Evolutionary conservation across 1,140 invertebrate genomes (phyloP), one percentile per base, ranked within the genome.

Genomic region (Drosophila bifasciata): DNA sequence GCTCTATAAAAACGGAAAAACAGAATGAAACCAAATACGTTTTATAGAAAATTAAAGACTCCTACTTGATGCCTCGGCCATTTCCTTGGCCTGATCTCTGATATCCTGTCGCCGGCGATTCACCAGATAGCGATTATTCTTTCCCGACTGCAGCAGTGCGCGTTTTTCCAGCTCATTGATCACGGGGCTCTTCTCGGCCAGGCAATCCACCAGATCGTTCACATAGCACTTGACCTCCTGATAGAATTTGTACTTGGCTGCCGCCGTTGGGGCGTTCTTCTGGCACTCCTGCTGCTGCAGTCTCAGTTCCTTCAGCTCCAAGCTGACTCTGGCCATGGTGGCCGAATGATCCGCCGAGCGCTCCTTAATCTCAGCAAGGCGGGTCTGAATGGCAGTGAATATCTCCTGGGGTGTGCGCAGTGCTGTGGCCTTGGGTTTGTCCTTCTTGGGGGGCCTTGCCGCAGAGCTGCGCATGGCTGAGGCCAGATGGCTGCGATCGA

Each of bases 141-240:
- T 94, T 11, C 94, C 94, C 83, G 96, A 95, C 32, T 98, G 86
- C 50, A 94, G 93, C 66, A 97, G 83, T 86, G 96, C 94, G 15
- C 95, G 93, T 64, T 95, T 94, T 90, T 99, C 98, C 79, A 99
- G 91, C 40, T 93, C 94, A 73, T 95, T 93, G 76, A 98, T 94
- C 44, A 94, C 78, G 13, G 96, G 95, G 83, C 97, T 94, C 96
- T 97, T 97, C 92, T 97, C 96, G 83, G 98, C 96, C 84, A 99
- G 95, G 94, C 98, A 99, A 94, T 99, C 98, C 92, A 98, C 95
- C 92, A 98, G 95, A 94, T 99, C 97, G 89, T 96, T 97, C 91
- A 99, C 95, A 95, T 98, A 99, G 91, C 97, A 96, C 92, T 97
- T 95, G 89, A 98, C 95, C 93, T 98, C 97, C 95, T 99, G 98